Base-by-base conservation (phyloP, 2,113 vertebrate species). In the Acrocephalus kingi region DNA sequence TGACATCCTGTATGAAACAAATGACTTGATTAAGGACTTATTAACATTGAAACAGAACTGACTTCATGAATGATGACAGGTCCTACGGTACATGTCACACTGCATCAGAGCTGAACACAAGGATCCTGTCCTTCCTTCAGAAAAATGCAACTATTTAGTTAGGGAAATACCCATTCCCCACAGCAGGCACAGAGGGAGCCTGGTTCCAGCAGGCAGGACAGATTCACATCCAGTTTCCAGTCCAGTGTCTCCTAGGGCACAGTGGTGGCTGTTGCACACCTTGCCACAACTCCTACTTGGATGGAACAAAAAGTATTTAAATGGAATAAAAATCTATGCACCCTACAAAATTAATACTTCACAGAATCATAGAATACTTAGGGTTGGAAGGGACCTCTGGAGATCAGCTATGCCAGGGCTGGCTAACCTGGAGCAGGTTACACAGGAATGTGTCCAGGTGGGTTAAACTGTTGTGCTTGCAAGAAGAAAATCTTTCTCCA, bases 1-100 rank as follows among this genome's bases (percentile, higher is more conserved):
- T 92, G 93, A 96, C 96, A 97, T 97, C 96, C 96, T 93, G 93
- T 20, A 66, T 87, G 86, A 94, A 96, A 97, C 96, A 97, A 97
- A 95, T 74, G 85, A 92, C 95, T 97, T 97, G 96, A 97, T 97
- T 97, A 97, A 96, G 73, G 76, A 59, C 93, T 97, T 97, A 96
- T 87, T 97, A 97, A 95, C 96, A 96, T 55, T 91, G 96, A 97
- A 96, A 89, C 67, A 87, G 87, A 76, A 30, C 30, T 96, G 96
- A 93, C 91, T 95, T 96, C 89, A 97, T 95, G 79, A 89, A 94
- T 81, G 88, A 78, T 96, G 97, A 97, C 96, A 96, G 93, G 81
- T 88, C 85, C 93, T 93, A 85, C 10, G 68, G 95, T 91, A 94
- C 48, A 10, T 96, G 92, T 95, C 97, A 94, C 43, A 41, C 87